A percentile compares a stretch with the other conserved stretches of the same genome.
These are phyloP conservation scores for Herpetotheres cachinnans DNA, from an alignment of 2,113 vertebrate genomes.

Conservation along the genomic window DNA sequence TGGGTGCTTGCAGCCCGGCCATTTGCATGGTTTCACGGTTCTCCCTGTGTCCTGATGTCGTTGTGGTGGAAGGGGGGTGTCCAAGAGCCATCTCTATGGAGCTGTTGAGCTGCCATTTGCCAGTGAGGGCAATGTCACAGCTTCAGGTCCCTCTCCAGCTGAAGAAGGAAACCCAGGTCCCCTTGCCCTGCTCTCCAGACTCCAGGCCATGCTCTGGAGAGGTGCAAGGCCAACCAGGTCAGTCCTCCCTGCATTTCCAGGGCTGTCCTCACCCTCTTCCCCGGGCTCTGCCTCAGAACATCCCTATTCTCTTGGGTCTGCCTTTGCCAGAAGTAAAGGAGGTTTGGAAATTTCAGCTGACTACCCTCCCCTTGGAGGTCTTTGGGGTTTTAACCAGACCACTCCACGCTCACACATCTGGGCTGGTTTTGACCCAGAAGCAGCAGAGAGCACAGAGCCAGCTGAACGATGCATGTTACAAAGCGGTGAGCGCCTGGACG, in stretches of 20 bases:
- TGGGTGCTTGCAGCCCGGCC: neutral
- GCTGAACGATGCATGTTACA: rapidly evolving
- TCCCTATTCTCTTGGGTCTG: neutral
- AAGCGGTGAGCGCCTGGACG: rapidly evolving
- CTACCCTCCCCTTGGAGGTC: neutral
- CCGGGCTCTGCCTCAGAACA: neutral
- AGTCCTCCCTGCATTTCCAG: neutral
- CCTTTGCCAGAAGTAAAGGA: neutral
- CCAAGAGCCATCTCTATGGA: neutral
- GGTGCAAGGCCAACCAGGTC: neutral
- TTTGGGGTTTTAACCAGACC: neutral
- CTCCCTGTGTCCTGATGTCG: rapidly evolving
- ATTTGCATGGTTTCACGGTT: rapidly evolving
- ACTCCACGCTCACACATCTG: too few relatives aligned
- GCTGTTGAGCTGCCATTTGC: neutral
- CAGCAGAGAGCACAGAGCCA: neutral
- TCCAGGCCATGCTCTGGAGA: neutral
- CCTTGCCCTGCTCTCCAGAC: neutral
- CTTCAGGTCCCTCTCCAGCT: neutral
- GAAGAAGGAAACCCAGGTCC: neutral
- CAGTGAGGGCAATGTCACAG: rapidly evolving
- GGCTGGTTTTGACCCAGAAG: neutral
- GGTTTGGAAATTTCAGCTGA: neutral
- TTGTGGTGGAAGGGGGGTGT: neutral
- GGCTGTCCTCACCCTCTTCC: neutral